These are phyloP conservation scores for Sebastes itinus DNA, from an alignment of 2,797 vertebrate genomes.

Conservation along the genomic window DNA sequence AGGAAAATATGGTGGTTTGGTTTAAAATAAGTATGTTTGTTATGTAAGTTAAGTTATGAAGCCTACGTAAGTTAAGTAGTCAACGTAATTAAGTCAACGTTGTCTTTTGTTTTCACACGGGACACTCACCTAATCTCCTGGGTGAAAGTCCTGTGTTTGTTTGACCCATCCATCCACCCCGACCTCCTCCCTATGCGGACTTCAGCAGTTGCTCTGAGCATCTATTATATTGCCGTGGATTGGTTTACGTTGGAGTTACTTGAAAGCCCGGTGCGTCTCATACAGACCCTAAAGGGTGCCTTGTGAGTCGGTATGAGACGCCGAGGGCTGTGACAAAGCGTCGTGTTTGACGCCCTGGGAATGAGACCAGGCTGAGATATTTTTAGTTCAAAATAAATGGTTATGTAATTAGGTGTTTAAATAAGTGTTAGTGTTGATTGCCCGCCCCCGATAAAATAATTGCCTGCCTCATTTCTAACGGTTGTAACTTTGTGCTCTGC, in stretches of 20 bases:
- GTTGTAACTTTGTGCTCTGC: slow-evolving; percentile 10
- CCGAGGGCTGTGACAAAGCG: not conserved
- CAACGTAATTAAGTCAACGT: too few species aligned
- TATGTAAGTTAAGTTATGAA: too few species aligned
- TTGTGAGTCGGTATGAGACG: not conserved
- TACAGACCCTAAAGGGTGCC: too few species aligned
- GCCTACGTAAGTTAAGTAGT: too few species aligned
- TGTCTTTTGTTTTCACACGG: too few species aligned
- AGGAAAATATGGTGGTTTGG: too few species aligned
- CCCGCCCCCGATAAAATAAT: not conserved
- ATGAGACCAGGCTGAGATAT: not conserved
- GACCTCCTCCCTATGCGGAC: not conserved
- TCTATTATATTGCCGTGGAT: fast-evolving
- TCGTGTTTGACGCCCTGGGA: not conserved
- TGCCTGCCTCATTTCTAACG: slow-evolving; percentile 16
- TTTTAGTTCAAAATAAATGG: slow-evolving; percentile 5
- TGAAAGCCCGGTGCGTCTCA: not conserved
- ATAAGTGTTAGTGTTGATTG: not conserved
- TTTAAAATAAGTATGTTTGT: too few species aligned
- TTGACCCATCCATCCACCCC: not conserved
- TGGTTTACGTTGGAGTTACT: not conserved
- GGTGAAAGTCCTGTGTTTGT: too few species aligned
- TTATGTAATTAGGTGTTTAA: slow-evolving; percentile 16
- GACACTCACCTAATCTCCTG: too few species aligned
- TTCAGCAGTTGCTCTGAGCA: not conserved